phyloP scores from a whole-genome alignment of 2,888 invertebrate genomes.

The Callosobruchus maculatus region DNA sequence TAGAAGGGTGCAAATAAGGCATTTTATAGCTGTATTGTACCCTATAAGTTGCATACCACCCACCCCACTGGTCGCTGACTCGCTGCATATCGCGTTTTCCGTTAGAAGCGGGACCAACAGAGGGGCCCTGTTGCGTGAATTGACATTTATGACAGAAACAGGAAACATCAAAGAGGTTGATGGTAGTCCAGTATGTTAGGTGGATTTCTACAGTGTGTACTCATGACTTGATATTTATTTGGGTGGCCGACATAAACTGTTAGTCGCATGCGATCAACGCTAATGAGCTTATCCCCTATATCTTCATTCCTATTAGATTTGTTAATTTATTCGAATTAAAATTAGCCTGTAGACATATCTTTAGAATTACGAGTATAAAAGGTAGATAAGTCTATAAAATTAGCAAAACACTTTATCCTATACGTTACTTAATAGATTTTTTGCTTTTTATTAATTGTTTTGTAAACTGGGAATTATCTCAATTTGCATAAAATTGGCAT shows the following conservation, averaged over 20 bases:
- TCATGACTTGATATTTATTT: constrained; percentile 23
- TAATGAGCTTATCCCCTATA: not conserved
- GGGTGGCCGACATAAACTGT: constrained; percentile 12
- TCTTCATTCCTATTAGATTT: not conserved
- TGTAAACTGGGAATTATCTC: too few relatives aligned
- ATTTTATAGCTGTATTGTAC: not conserved
- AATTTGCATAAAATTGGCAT: too few relatives aligned
- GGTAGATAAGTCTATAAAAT: too few relatives aligned
- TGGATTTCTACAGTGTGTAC: constrained; percentile 36
- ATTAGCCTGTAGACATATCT: too few relatives aligned
- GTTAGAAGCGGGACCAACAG: constrained; percentile 30
- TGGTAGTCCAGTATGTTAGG: constrained; percentile 21
- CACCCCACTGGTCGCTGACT: not conserved
- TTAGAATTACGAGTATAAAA: too few relatives aligned
- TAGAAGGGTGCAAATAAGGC: not conserved
- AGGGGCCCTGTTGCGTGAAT: constrained; percentile 37
- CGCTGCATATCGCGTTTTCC: constrained; percentile 26
- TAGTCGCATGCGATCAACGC: not conserved
- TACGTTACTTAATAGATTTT: too few relatives aligned
- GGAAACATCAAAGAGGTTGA: constrained; percentile 40
- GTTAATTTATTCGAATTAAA: not conserved
- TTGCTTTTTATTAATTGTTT: too few relatives aligned
- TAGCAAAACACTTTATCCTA: too few relatives aligned
- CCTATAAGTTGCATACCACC: not conserved
- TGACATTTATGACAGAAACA: constrained; percentile 44